Percentiles rank a stretch among this genome's conserved stretches.
These are phyloP conservation scores for Mythimna pallens DNA, from an alignment of 2,888 invertebrate genomes.

Conservation along the genomic window DNA sequence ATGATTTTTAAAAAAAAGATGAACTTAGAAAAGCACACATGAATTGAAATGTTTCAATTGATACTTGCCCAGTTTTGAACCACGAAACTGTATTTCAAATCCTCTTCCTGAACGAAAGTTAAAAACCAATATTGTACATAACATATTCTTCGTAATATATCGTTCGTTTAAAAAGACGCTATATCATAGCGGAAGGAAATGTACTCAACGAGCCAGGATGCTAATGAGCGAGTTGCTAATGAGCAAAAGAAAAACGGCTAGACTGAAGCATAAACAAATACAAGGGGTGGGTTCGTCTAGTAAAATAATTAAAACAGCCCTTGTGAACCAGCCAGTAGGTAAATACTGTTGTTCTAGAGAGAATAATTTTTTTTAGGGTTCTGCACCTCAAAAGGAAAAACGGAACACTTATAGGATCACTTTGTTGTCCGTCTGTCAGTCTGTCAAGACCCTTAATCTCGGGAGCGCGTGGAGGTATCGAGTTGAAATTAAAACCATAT, in stretches of 20 bases:
- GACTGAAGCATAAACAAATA: slow-evolving; percentile 35
- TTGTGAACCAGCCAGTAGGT: not conserved
- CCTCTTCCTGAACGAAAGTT: not conserved
- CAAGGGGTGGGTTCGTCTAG: not conserved
- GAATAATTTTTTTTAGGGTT: too few species aligned
- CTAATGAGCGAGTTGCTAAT: slow-evolving; percentile 49
- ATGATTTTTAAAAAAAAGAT: too few species aligned
- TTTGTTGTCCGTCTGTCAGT: too few species aligned
- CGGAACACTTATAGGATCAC: too few species aligned
- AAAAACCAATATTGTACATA: not conserved
- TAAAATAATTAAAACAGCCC: slow-evolving; percentile 10
- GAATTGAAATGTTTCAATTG: too few species aligned
- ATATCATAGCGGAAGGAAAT: slow-evolving; percentile 28
- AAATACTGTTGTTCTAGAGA: not conserved
- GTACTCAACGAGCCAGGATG: slow-evolving; percentile 17
- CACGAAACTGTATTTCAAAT: not conserved
- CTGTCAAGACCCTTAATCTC: too few species aligned
- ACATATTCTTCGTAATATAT: too few species aligned
- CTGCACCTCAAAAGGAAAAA: too few species aligned
- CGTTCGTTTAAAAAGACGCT: slow-evolving; percentile 12
- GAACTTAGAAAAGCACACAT: too few species aligned
- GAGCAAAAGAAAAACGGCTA: slow-evolving; percentile 56
- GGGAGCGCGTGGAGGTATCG: too few species aligned
- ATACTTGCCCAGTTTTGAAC: too few species aligned
- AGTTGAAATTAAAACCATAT: too few species aligned